Conservation (phyloP, 37 sponge, comb jelly and placozoan genomes). For the Aphrocallistes beatrix region DNA sequence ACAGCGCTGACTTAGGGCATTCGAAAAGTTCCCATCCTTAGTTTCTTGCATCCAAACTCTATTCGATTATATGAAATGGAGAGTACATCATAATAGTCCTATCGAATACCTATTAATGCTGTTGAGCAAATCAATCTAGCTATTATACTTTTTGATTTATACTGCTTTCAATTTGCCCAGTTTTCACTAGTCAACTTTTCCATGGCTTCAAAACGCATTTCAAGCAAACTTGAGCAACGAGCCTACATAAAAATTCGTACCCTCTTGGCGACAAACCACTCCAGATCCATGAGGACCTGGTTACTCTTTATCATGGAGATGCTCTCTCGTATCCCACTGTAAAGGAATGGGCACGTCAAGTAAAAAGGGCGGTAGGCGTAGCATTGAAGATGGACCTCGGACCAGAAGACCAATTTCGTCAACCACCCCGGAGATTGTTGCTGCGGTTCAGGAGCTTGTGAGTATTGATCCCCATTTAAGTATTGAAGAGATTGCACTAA, state of each 20-base stretch:
- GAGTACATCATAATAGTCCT: not conserved
- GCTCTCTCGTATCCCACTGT: not conserved
- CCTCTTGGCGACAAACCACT: slow-evolving; percentile 13
- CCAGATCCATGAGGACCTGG: not conserved
- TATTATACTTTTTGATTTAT: not conserved
- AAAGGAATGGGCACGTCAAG: not conserved
- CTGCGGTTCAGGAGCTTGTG: not conserved
- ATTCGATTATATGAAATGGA: too few species aligned
- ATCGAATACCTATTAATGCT: not conserved
- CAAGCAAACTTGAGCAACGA: not conserved
- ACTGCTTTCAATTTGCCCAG: not conserved
- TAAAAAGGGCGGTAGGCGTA: not conserved
- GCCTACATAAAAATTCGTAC: not conserved
- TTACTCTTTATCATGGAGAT: not conserved
- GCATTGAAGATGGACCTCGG: slow-evolving; percentile 13
- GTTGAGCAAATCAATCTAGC: not conserved
- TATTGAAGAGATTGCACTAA: not conserved
- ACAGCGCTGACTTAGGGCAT: too few species aligned
- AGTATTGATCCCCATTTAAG: not conserved
- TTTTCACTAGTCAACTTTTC: not conserved
- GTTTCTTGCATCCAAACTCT: too few species aligned
- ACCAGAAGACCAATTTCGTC: not conserved
- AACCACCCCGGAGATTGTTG: not conserved
- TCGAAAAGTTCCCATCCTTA: too few species aligned
- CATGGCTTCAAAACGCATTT: not conserved